phyloP scores from a whole-genome alignment of 2,113 vertebrate species.

The Lagopus leucura region DNA sequence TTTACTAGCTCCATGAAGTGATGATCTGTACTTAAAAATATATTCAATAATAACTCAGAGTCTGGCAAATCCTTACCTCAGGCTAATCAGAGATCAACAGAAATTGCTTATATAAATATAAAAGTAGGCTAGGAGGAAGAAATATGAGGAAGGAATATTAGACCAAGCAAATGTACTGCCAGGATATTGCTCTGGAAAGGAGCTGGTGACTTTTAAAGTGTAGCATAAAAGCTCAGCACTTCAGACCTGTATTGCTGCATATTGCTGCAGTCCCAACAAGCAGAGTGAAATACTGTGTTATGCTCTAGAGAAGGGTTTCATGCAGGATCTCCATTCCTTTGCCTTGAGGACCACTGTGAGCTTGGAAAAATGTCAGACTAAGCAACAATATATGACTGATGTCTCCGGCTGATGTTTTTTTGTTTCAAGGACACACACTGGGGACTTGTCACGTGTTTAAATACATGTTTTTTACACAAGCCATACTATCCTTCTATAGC shows the following conservation, averaged over 20 bases:
- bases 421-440: accelerated
- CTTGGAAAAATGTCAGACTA: background rate
- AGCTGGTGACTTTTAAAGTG: background rate
- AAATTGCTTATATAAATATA: background rate
- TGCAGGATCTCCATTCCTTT: background rate
- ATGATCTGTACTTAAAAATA: background rate
- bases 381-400: background rate
- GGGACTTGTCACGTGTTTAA: background rate
- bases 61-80: background rate
- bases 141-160: background rate
- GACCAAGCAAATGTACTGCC: background rate
- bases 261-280: background rate
- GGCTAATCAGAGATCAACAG: background rate
- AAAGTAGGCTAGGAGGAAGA: background rate
- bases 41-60: background rate
- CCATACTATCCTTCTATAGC: background rate
- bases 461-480: background rate
- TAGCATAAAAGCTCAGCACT: background rate
- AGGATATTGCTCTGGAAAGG: background rate
- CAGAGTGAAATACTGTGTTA: background rate
- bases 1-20: background rate
- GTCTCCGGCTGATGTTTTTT: background rate
- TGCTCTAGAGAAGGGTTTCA: background rate
- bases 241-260: background rate
- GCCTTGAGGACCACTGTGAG: background rate